Evolutionary conservation across 2,888 invertebrate species (phyloP).

Genomic region (Chymomyza fuscimana): DNA sequence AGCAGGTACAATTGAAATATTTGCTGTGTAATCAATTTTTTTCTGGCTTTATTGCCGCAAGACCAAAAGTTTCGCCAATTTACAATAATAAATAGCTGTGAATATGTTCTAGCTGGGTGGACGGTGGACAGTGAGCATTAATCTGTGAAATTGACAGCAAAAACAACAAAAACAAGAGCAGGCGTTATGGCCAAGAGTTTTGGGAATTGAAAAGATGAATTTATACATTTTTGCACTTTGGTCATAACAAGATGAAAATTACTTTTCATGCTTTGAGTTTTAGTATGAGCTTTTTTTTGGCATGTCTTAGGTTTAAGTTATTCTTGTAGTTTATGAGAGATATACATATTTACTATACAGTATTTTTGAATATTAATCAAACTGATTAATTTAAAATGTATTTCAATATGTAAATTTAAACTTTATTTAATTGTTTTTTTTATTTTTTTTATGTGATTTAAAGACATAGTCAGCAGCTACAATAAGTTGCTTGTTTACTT

Average conservation of each 20-base stretch:
- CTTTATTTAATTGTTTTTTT: background rate
- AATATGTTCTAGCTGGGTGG: constrained; percentile 8
- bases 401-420: background rate
- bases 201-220: constrained; percentile 56
- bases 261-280: constrained; percentile 35
- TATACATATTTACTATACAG: too few relatives aligned
- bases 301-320: background rate
- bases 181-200: background rate
- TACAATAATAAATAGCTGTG: constrained; percentile 69
- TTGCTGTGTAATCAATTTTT: constrained; percentile 60
- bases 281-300: constrained; percentile 20
- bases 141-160: constrained; percentile 71
- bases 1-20: background rate
- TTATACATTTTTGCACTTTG: constrained; percentile 48
- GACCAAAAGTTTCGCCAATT: constrained; percentile 59
- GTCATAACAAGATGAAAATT: constrained; percentile 47
- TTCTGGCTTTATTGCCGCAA: constrained; percentile 10
- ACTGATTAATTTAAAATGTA: background rate
- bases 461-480: constrained; percentile 28
- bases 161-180: constrained; percentile 18
- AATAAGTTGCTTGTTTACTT: background rate
- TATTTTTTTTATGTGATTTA: background rate
- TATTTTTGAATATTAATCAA: background rate
- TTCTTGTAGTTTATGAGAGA: too few relatives aligned
- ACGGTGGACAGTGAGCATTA: constrained; percentile 57